Base-by-base conservation (phyloP, 1,140 invertebrate genomes). In the Triops longicaudatus region DNA sequence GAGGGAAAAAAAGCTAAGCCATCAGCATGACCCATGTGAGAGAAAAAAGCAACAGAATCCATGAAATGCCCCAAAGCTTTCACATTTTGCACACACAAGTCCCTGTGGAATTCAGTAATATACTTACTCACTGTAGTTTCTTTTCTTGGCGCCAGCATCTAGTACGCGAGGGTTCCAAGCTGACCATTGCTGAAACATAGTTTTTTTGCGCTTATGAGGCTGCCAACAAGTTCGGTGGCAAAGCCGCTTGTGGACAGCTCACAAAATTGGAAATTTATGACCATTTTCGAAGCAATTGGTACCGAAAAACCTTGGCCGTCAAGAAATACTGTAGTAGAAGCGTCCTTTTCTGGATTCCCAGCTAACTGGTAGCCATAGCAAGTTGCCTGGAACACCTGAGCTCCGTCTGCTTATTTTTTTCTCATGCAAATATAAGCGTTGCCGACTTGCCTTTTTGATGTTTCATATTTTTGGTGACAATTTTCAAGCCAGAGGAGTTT, bases 41-140 rank as follows among this genome's bases (percentile, higher is more conserved):
- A 63, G 50, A 63, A 63, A 63, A 63, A 63, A 63, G 50, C 50
- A 63, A 63, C 50, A 9, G 17, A 63, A 9, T 22, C 50, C 50
- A 63, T 63, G 50, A 63, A 63, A 63, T 63, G 50, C 50, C 50
- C 50, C 50, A 63, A 63, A 63, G 50, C 50, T 63, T 63, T 63
- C 50, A 22, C 17, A 63, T 63, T 63, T 63, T 22, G 50, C 50
- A 22, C 50, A 63, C 50, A 63, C 31, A 63, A 22, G 50, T 63
- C 50, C 50, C 50, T 14, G 11, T 22, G 50, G 50, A 63, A 63
- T 63, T 5, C 50, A 63, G 50, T 63, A 63, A 63, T 63, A 63
- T 63, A n/a, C 50, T 22, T 63, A 37, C 50, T 22, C n/a, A n/a
- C 50, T 17, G 14, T 5, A 17, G 50, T 22, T 63, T 63, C 50